Evolutionary conservation across 1,140 invertebrate species (phyloP), one percentile per base, ranked within the genome.

Genomic region (Macrosteles quadrilineatus): DNA sequence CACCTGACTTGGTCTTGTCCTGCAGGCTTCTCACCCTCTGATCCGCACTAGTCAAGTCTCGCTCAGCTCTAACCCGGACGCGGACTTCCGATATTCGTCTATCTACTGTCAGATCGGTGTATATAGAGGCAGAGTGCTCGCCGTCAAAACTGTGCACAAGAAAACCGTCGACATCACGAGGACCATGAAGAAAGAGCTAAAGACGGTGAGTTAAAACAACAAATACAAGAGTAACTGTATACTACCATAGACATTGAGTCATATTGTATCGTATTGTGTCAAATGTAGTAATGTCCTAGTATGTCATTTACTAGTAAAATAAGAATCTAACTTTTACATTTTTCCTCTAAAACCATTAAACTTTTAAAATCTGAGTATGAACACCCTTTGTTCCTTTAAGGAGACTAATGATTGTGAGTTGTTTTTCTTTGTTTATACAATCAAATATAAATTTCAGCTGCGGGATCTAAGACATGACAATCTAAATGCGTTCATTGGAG

Each of bases 171-270:
- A 98, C 75, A 92, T 98, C 11, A 96, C 88, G 0, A 83, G 95
- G 55, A 90, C 91, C 75, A 95, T 97, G 85, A 97, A 98, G 79
- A 96, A 96, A 77, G 95, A 98, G 83, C 85, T 98, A 55, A 98
- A 98, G 87, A 86, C 93, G 80, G 93, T 93, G 80, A 86, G 83
- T 80, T 62, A n/a, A n/a, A n/a, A n/a, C 25, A 59, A 29, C 25
- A 57, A 57, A 64, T n/a, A n/a, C n/a, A n/a, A n/a, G n/a, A n/a
- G n/a, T n/a, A n/a, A n/a, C n/a, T n/a, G n/a, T n/a, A n/a, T n/a
- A n/a, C n/a, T n/a, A n/a, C n/a, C n/a, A n/a, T n/a, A n/a, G n/a
- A n/a, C n/a, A n/a, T n/a, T n/a, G n/a, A n/a, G n/a, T n/a, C n/a
- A n/a, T n/a, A n/a, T n/a, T n/a, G n/a, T n/a, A n/a, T n/a, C n/a